Evolutionary conservation across 2,113 vertebrate genomes (phyloP), one percentile per base, ranked within the genome.

Genomic region (Hepsetus odoe): DNA sequence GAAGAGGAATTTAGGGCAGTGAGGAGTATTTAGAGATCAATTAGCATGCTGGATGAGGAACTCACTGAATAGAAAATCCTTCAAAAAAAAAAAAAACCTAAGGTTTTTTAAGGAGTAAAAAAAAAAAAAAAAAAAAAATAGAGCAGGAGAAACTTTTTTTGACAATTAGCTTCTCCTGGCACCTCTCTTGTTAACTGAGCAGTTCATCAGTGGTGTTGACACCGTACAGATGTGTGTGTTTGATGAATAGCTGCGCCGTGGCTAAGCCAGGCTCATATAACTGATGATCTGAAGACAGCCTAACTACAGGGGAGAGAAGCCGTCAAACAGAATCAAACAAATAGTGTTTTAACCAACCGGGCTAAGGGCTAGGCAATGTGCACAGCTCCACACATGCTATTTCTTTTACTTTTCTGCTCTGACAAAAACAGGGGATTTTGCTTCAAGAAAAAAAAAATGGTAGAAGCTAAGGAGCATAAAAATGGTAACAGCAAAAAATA

Each of bases 191-290:
- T 81, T 85, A 83, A 86, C 79, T 77, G 76, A 87, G 84, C 81
- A 79, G 83, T 89, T 89, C 79, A 90, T 92, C 87, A 87, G 75
- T 70, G 13, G 11, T 53, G 83, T 87, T 86, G 90, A 90, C 88
- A 88, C 75, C 69, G 83, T 84, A 82, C 86, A 90, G 89, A 91
- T 87, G 90, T 85, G 86, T 78, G 81, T 83, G 72, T 80, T 74
- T 86, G 91, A 91, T 88, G 85, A 87, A 92, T 86, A 83, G 83
- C 85, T 87, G 81, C 84, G 44, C 82, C 80, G 28, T 73, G 71
- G 74, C 83, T 65, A 72, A 73, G 78, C 80, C n/a, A 46, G 68
- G 71, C 85, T 87, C 84, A 79, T 73, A 81, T 89, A 89, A 88
- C 82, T 80, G 86, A 89, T 88, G 86, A 91, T 89, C 75, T 82